Evolutionary conservation across 2,797 vertebrate genomes (phyloP).

Genomic region (Acrossocheilus fasciatus): DNA sequence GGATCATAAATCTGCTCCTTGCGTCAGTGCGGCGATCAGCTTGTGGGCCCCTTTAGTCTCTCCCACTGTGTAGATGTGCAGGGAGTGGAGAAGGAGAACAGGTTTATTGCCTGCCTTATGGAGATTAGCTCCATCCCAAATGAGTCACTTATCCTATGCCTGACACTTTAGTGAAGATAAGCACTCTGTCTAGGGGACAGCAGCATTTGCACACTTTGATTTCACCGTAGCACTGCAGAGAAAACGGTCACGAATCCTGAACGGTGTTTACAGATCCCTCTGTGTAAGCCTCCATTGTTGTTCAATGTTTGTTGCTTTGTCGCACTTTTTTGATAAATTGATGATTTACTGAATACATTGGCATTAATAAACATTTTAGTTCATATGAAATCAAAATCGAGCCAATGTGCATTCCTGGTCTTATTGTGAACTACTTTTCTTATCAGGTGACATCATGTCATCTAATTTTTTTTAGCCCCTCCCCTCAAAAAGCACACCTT

Average conservation of each 20-base stretch:
- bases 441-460: not conserved
- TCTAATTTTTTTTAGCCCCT: not conserved
- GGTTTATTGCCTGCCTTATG: constrained; percentile 54
- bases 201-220: constrained; percentile 25
- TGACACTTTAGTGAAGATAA: constrained; percentile 44
- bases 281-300: not conserved
- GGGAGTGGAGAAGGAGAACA: constrained; percentile 34
- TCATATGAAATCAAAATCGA: not conserved
- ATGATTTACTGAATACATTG: not conserved
- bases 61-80: constrained; percentile 44
- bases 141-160: constrained; percentile 48
- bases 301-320: not conserved
- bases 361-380: not conserved
- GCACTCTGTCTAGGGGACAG: constrained; percentile 35
- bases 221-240: constrained; percentile 22
- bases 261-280: not conserved
- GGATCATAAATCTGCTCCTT: constrained; percentile 53
- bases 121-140: constrained; percentile 39
- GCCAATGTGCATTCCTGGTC: not conserved
- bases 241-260: not conserved
- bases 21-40: constrained; percentile 30
- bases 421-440: not conserved
- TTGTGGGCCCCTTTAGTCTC: constrained; percentile 38
- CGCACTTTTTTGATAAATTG: not conserved
- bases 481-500: not conserved